These are phyloP conservation scores for Drymodes brunneopygia DNA, from an alignment of 2,113 vertebrate species.

Conservation along the genomic window DNA sequence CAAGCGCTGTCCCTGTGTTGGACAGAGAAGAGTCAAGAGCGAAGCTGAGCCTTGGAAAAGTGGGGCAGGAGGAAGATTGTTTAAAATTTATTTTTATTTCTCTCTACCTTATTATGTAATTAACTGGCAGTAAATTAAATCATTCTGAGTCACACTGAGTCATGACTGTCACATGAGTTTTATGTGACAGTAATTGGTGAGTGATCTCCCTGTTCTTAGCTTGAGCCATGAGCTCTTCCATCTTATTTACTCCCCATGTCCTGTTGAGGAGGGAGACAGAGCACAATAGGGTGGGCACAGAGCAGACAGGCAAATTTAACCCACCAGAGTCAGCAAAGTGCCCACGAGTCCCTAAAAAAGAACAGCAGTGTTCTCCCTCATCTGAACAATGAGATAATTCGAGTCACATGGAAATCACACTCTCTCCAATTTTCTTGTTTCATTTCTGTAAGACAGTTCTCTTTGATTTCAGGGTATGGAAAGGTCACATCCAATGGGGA, in stretches of 20 bases:
- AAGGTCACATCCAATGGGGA: not conserved
- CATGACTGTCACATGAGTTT: not conserved
- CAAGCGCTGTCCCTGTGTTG: not conserved
- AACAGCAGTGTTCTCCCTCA: not conserved
- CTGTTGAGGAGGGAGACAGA: not conserved
- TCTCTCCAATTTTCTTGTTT: not conserved
- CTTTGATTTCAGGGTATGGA: not conserved
- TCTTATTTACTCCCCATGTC: not conserved
- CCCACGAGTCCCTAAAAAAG: not conserved
- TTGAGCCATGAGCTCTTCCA: not conserved
- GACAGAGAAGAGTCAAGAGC: not conserved
- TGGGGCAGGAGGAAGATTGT: rapidly evolving
- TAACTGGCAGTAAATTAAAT: not conserved
- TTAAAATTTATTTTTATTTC: not conserved
- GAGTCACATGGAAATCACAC: rapidly evolving
- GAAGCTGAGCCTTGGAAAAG: not conserved
- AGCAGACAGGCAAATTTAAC: not conserved
- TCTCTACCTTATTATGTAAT: not conserved
- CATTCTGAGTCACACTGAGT: not conserved
- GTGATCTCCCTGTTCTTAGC: not conserved
- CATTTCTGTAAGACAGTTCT: not conserved
- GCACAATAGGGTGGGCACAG: rapidly evolving
- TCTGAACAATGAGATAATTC: not conserved
- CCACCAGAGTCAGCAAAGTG: not conserved
- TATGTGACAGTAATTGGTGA: not conserved